Conservation (phyloP, 2,113 vertebrate genomes). For the Hemicordylus capensis region DNA sequence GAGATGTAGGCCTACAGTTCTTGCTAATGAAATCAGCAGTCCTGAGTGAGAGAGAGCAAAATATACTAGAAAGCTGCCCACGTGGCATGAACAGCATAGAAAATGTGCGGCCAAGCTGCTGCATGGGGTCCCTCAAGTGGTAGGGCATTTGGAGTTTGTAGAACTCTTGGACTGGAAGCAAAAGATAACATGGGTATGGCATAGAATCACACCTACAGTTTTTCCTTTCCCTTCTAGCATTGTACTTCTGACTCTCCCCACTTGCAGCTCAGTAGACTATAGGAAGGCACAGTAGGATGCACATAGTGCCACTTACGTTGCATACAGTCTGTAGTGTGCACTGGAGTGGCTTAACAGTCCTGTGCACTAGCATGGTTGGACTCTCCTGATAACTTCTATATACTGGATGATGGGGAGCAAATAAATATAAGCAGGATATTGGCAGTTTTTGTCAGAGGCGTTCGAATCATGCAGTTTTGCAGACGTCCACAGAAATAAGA, state of each 20-base stretch:
- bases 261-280: too few species aligned
- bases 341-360: too few species aligned
- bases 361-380: background rate
- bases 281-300: background rate
- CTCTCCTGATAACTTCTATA: background rate
- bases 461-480: background rate
- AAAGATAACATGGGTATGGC: background rate
- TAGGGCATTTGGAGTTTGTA: background rate
- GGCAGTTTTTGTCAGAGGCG: background rate
- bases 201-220: background rate
- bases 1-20: background rate
- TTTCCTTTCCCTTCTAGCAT: background rate
- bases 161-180: background rate
- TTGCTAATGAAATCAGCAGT: too few species aligned
- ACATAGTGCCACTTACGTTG: too few species aligned
- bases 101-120: background rate
- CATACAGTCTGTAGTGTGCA: too few species aligned
- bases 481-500: background rate
- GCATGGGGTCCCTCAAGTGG: background rate
- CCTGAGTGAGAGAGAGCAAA: background rate
- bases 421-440: background rate
- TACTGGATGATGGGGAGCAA: too few species aligned
- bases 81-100: background rate
- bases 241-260: background rate
- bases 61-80: background rate